Evolutionary conservation across 2,888 invertebrate genomes (phyloP).

Genomic region (Quadriops clusia): DNA sequence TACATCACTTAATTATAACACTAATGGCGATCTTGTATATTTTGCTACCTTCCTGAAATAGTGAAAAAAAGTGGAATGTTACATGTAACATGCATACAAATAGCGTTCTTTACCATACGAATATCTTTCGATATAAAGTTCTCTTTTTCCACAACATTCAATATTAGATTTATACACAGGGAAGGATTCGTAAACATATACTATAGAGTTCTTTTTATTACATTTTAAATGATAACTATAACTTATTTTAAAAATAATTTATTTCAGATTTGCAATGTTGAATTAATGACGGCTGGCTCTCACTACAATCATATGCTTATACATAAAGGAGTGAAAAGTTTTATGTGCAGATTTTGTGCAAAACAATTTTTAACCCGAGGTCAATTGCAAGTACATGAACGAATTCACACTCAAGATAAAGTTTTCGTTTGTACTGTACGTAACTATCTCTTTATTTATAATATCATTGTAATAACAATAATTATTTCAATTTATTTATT

Average conservation of each 20-base stretch:
- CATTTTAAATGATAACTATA: neutral
- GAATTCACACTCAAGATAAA: constrained; percentile 31
- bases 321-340: constrained; percentile 24
- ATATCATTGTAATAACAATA: neutral
- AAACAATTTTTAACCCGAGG: constrained; percentile 29
- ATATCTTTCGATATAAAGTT: no score
- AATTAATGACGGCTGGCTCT: constrained; percentile 29
- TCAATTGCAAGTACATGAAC: constrained; percentile 29
- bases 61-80: no score
- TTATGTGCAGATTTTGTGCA: constrained; percentile 31
- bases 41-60: no score
- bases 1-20: no score
- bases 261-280: constrained; percentile 25
- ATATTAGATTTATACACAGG: no score
- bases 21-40: no score
- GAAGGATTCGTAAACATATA: no score
- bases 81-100: no score
- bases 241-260: constrained; percentile 2
- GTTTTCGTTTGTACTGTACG: constrained; percentile 29
- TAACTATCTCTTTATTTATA: constrained; percentile 1
- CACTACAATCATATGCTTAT: constrained; percentile 27
- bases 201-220: no score
- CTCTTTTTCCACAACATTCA: no score
- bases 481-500: constrained; percentile 9
- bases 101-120: no score